Conservation (phyloP, 1,140 invertebrate genomes). For the Drosophila repletoides region DNA sequence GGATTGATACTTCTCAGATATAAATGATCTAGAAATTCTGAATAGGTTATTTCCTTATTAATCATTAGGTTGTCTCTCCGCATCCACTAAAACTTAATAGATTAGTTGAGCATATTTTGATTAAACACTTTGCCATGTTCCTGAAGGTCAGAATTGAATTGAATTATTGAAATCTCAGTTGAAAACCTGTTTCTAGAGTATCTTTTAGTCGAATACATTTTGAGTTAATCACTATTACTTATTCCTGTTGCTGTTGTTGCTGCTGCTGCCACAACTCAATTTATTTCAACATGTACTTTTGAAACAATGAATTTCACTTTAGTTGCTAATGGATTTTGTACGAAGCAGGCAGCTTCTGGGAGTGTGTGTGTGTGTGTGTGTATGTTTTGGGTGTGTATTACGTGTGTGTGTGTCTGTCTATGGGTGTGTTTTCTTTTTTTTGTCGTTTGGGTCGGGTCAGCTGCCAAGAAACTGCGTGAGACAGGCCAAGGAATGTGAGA, state of each 20-base stretch:
- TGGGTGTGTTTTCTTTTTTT: background rate
- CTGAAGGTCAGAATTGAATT: too few relatives aligned
- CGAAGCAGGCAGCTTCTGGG: slow-evolving; percentile 47
- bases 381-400: background rate
- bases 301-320: slow-evolving; percentile 81
- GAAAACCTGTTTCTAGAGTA: too few relatives aligned
- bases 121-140: too few relatives aligned
- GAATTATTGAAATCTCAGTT: too few relatives aligned
- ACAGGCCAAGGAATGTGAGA: slow-evolving; percentile 40
- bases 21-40: too few relatives aligned
- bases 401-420: slow-evolving; percentile 6
- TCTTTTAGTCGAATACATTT: too few relatives aligned
- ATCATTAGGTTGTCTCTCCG: too few relatives aligned
- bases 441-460: slow-evolving; percentile 31
- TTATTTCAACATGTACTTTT: slow-evolving; percentile 81
- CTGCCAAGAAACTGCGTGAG: slow-evolving; percentile 43
- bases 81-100: too few relatives aligned
- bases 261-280: slow-evolving; percentile 72
- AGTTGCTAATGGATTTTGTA: slow-evolving; percentile 79
- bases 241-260: slow-evolving; percentile 37
- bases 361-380: slow-evolving; percentile 6
- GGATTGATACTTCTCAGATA: too few relatives aligned
- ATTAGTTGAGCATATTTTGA: too few relatives aligned
- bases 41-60: too few relatives aligned
- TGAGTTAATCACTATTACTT: too few relatives aligned